Conservation (phyloP, 2,797 vertebrate genomes). For the Pachyuromys duprasi region DNA sequence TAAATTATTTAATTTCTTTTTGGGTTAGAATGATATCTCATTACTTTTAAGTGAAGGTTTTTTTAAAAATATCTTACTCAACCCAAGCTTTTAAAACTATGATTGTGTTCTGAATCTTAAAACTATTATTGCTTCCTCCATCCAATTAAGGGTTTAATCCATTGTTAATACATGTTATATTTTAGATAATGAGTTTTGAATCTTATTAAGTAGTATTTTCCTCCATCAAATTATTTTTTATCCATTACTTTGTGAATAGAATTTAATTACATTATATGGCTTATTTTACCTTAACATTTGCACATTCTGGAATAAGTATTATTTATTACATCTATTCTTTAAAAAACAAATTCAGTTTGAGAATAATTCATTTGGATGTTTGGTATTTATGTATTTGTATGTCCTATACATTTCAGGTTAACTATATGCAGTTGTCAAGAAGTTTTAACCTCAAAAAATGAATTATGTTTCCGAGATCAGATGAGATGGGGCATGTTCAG, state of each 20-base stretch:
- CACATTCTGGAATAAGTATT: neutral
- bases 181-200: conserved; percentile 52
- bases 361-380: conserved; percentile 22
- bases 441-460: neutral
- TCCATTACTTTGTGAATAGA: neutral
- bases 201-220: neutral
- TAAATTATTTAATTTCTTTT: neutral
- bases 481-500: too few species aligned
- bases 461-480: neutral
- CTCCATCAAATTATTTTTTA: conserved; percentile 39
- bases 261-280: conserved; percentile 25
- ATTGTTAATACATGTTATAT: conserved; percentile 51
- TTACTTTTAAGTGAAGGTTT: neutral
- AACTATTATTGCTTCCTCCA: conserved; percentile 26
- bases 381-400: neutral
- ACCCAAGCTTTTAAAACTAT: conserved; percentile 2
- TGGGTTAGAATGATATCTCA: neutral
- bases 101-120: conserved; percentile 11
- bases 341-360: neutral
- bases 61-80: neutral
- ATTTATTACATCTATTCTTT: neutral
- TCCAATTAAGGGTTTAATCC: conserved; percentile 49
- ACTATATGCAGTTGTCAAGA: neutral
- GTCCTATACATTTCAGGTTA: neutral
- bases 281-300: conserved; percentile 4